phyloP scores from a whole-genome alignment of 1,140 invertebrate genomes.

The Zaprionus vittiger region DNA sequence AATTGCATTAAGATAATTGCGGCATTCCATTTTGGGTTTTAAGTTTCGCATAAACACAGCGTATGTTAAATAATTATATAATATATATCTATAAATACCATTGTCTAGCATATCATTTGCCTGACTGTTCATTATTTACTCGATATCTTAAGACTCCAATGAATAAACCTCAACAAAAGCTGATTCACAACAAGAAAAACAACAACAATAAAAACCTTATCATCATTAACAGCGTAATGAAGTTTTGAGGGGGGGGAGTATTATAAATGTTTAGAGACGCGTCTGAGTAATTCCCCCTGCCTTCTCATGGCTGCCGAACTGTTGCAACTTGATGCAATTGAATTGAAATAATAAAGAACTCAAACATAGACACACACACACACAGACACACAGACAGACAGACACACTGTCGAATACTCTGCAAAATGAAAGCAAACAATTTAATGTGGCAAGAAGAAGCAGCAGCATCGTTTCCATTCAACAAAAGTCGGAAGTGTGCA shows the following conservation, averaged over 20 bases:
- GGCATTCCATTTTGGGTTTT: background rate
- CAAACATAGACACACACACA: conserved; percentile 9
- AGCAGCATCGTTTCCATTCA: conserved; percentile 10
- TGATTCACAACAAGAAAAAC: background rate
- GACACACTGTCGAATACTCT: background rate
- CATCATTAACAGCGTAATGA: background rate
- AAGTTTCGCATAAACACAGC: background rate
- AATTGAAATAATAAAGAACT: conserved; percentile 11
- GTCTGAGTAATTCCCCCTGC: background rate
- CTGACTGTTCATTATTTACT: background rate
- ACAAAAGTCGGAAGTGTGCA: conserved; percentile 38
- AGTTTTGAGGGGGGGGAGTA: background rate
- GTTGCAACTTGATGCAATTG: conserved; percentile 1
- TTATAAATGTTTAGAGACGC: background rate
- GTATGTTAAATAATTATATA: background rate
- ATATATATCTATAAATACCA: background rate
- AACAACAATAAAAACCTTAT: background rate
- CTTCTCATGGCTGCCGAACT: too few relatives aligned
- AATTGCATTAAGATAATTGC: conserved; percentile 6
- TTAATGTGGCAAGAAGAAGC: conserved; percentile 6
- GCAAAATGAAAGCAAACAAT: conserved; percentile 16
- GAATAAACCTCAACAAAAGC: background rate
- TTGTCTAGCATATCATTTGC: background rate
- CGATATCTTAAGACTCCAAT: background rate
- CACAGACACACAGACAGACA: conserved; percentile 16